Evolutionary conservation across 2,888 invertebrate genomes (phyloP), one percentile per base, ranked within the genome.

Genomic region (Aelia acuminata): DNA sequence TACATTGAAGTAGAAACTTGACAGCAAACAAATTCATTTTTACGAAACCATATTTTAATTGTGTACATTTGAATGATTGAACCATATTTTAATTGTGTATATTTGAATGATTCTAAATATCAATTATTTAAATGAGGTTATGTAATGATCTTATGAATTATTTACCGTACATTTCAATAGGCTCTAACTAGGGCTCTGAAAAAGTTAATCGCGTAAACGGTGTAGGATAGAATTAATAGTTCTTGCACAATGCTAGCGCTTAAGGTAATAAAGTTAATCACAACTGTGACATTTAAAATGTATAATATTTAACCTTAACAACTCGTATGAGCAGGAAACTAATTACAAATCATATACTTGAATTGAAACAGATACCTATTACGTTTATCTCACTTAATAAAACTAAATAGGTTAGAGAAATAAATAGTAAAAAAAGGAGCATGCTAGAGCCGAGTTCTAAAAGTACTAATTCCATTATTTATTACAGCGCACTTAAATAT

Each of bases 131-230:
- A n/a, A n/a, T 53, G 7, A n/a, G n/a, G n/a, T 53, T n/a, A 53
- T n/a, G 3, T 53, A 53, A n/a, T 53, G n/a, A 63, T 63, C 57
- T 63, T 15, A 63, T 63, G 57, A 26, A 63, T 63, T 63, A 63
- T 63, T 10, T 15, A 63, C 3, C 3, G 4, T 31, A 8, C 5
- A 63, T 31, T 1, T 3, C 15, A 11, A 31, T 31, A 31, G 7
- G 11, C 13, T 10, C 57, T 63, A 3, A 31, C 57, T 63, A 13
- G 11, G 13, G 26, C 5, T 63, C 57, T 31, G 31, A 15, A 63
- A 8, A 5, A n/a, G 7, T n/a, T 53, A 20, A 18, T 10, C 11
- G n/a, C 10, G n/a, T 53, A 22, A 8, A 8, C 53, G 0, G 15
- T 63, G 8, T 63, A 15, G 15, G 0, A 31, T 63, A 31, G 31